Percentiles rank a stretch among this genome's conserved stretches.
phyloP scores from a whole-genome alignment of 2,797 vertebrate genomes.

The Lateolabrax maculatus region DNA sequence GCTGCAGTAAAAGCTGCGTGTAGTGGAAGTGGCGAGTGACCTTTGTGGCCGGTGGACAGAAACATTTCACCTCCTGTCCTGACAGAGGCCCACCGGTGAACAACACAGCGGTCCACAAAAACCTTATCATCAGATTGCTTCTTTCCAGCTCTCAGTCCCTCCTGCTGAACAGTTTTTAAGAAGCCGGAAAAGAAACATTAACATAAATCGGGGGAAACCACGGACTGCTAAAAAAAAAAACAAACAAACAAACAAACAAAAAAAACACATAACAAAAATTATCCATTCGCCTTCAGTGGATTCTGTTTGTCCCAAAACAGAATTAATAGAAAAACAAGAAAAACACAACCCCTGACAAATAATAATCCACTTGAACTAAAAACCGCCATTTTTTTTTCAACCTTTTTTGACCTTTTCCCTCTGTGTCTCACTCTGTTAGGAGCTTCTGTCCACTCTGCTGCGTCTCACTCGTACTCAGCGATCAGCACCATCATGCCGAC shows the following conservation, averaged over 20 bases:
- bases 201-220: constrained; percentile 24
- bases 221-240: constrained; percentile 31
- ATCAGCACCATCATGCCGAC: constrained; percentile 95
- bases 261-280: constrained; percentile 17
- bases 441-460: neutral
- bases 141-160: constrained; percentile 23
- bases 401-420: constrained; percentile 20
- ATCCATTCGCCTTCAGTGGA: constrained; percentile 11
- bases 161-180: neutral
- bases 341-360: constrained; percentile 19
- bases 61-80: neutral
- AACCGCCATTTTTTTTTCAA: constrained; percentile 2
- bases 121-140: neutral
- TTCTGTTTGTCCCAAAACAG: constrained; percentile 19
- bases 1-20: constrained; percentile 2
- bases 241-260: constrained; percentile 14
- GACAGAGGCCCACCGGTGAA: neutral
- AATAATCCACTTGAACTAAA: constrained; percentile 34
- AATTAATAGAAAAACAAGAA: constrained; percentile 18
- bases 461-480: constrained; percentile 90
- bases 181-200: neutral
- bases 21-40: neutral
- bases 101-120: neutral
- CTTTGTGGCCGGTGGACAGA: neutral
- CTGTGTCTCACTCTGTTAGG: neutral